Evolutionary conservation across 64 coral and sea anemone species (phyloP).

Genomic region (Porites lutea): DNA sequence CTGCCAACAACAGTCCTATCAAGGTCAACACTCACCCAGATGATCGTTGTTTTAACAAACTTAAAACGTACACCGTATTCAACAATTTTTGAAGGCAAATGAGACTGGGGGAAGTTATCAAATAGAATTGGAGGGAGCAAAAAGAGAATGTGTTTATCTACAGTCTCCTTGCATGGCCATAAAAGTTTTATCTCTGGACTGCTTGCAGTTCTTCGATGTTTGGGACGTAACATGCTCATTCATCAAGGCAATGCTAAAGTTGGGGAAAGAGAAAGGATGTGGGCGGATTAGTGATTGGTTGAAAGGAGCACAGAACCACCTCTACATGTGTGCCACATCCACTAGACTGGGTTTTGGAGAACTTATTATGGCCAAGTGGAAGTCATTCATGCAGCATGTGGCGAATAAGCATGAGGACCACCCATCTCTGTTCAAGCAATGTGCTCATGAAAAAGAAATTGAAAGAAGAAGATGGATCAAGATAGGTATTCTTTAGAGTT

Average conservation of each 20-base stretch:
- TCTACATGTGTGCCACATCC: conserved; percentile 47
- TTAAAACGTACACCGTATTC: neutral
- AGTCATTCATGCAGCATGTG: conserved; percentile 43
- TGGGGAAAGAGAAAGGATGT: conserved; percentile 51
- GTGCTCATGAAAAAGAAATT: conserved; percentile 4
- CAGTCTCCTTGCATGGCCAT: neutral
- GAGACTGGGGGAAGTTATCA: conserved; percentile 62
- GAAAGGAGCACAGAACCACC: conserved; percentile 23
- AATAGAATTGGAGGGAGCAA: conserved; percentile 63
- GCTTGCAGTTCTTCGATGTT: conserved; percentile 57
- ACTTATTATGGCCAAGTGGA: conserved; percentile 26
- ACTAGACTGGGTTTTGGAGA: conserved; percentile 14
- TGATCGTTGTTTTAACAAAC: neutral
- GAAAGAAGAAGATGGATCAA: conserved; percentile 22
- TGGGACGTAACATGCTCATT: conserved; percentile 56
- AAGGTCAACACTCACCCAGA: neutral
- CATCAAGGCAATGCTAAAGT: conserved; percentile 1
- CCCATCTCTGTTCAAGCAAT: neutral
- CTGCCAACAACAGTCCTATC: no score
- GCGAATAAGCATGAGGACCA: conserved; percentile 19
- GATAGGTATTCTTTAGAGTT: no score
- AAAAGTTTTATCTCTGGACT: conserved; percentile 19
- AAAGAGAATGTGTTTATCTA: conserved; percentile 25
- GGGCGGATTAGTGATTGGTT: conserved; percentile 28
- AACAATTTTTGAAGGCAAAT: conserved; percentile 61